A percentile compares a stretch with the other conserved stretches of the same genome.
phyloP scores from a whole-genome alignment of 2,113 vertebrate species.

The Phaetusa simplex region DNA sequence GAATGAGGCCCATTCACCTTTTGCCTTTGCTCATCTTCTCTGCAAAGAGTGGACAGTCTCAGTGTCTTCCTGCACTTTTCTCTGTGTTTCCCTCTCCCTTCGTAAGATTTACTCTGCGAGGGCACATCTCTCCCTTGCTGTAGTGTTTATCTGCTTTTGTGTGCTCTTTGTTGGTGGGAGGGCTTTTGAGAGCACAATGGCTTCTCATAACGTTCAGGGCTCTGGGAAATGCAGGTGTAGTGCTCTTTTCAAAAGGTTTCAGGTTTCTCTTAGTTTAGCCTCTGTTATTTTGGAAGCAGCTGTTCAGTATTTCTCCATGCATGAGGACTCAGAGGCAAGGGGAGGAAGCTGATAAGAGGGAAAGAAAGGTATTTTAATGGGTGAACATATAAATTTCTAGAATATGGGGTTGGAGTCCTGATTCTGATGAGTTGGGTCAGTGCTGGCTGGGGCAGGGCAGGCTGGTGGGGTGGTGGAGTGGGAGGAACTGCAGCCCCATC shows the following conservation, averaged over 20 bases:
- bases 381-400: not conserved
- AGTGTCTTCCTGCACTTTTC: not conserved
- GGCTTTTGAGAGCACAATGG: not conserved
- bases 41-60: not conserved
- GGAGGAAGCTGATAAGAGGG: not conserved
- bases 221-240: not conserved
- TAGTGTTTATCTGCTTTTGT: not conserved
- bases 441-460: not conserved
- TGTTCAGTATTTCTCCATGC: not conserved
- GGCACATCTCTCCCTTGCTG: fast-evolving
- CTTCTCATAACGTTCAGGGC: not conserved
- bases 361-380: not conserved
- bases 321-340: fast-evolving
- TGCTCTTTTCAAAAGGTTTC: not conserved
- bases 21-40: not conserved
- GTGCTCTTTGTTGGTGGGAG: not conserved
- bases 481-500: not conserved
- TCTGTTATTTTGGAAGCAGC: not conserved
- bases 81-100: not conserved
- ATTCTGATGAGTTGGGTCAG: not conserved
- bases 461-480: not conserved
- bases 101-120: fast-evolving
- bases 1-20: not conserved
- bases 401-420: not conserved
- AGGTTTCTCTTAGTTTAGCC: not conserved